Percentiles rank a stretch among this genome's conserved stretches.
These are phyloP conservation scores for Lypha dubia DNA, from an alignment of 2,888 invertebrate species.

Conservation along the genomic window DNA sequence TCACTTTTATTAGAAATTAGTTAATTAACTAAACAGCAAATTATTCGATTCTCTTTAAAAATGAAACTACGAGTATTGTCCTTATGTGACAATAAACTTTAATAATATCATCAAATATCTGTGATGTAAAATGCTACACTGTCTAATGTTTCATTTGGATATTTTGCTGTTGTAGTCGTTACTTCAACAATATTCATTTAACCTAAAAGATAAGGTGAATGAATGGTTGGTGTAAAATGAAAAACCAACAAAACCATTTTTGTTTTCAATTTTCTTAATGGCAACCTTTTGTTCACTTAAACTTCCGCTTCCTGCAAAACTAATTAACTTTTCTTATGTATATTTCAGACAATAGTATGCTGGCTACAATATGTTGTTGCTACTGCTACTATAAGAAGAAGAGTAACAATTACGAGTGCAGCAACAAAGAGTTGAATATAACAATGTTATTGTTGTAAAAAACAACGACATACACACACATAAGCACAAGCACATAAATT, in stretches of 20 bases:
- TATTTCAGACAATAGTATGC: slow-evolving; percentile 55
- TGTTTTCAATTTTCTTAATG: slow-evolving; percentile 21
- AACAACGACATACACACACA: slow-evolving; percentile 17
- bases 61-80: neutral
- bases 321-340: slow-evolving; percentile 65
- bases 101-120: neutral
- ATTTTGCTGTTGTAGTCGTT: neutral
- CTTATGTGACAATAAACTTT: neutral
- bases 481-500: slow-evolving; percentile 41
- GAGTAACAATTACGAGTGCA: neutral
- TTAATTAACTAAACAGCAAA: neutral
- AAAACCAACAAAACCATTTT: neutral
- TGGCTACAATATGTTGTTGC: slow-evolving; percentile 2
- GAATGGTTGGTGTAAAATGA: no score
- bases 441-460: slow-evolving; percentile 25
- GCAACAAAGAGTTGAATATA: slow-evolving; percentile 12
- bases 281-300: slow-evolving; percentile 42
- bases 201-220: neutral
- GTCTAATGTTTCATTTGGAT: neutral
- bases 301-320: slow-evolving; percentile 60
- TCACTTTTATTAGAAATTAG: neutral
- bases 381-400: neutral
- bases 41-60: neutral
- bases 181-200: neutral
- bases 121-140: slow-evolving; percentile 26